Evolutionary conservation across 30 jellyfish, hydroid and myxozoan genomes (phyloP), one percentile per base, ranked within the genome.

Genomic region (Chrysaora quinquecirrha): DNA sequence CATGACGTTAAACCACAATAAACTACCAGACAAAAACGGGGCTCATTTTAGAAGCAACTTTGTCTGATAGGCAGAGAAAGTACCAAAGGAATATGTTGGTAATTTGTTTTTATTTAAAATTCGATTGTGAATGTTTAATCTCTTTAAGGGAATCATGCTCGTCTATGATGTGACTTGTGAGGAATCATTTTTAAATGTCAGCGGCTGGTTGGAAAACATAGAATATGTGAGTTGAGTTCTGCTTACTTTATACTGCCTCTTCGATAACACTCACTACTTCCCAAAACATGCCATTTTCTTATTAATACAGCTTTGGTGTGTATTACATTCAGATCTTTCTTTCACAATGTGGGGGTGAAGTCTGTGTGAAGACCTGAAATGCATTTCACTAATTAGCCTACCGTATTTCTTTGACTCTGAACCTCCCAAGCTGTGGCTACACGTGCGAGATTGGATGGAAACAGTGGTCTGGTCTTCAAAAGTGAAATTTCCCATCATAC

Each of bases 111-210:
- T n/a, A n/a, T n/a, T n/a, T n/a, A n/a, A n/a, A n/a, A n/a, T n/a
- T n/a, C n/a, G n/a, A n/a, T n/a, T n/a, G n/a, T n/a, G n/a, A n/a
- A n/a, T n/a, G n/a, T n/a, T n/a, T n/a, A n/a, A n/a, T n/a, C n/a
- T n/a, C n/a, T n/a, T n/a, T n/a, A 47, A 88, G 97, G 97, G 97
- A 24, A 88, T 88, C 25, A 70, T 88, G 80, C 70, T 88, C 16
- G 97, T 88, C 3, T 88, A 66, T 75, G 97, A 88, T 48, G 97
- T 88, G 30, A 70, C 88, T 1, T 29, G 73, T 4, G 97, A 79
- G 64, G 19, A 60, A 12, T 88, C 97, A 19, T 88, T 88, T 31
- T 25, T 24, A 0, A 79, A 66, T 73, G 77, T 88, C 1, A 78
- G 77, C 18, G 54, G 73, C 43, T 88, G 97, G 97, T 54, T 88